Evolutionary conservation across 2,888 invertebrate species (phyloP).

Genomic region (Phragmatobia fuliginosa): DNA sequence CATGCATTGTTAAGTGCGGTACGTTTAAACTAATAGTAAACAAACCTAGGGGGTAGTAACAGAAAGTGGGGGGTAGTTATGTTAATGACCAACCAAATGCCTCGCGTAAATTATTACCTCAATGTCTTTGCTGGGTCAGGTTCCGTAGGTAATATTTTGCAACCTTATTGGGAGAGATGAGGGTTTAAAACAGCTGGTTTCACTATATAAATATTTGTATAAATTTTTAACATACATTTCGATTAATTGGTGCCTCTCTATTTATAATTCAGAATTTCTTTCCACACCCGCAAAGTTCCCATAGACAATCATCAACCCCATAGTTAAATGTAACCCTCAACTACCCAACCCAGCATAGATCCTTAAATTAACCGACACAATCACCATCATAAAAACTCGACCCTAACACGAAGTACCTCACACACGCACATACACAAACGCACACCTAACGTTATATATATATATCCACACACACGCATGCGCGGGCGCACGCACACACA

Average conservation of each 20-base stretch:
- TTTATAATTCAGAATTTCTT: no score
- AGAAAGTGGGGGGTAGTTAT: slow-evolving; percentile 3
- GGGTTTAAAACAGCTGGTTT: no score
- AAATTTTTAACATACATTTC: no score
- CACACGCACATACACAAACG: slow-evolving; percentile 28
- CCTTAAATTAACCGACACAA: slow-evolving; percentile 11
- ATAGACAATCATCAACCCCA: background rate
- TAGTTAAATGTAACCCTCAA: background rate
- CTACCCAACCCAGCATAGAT: slow-evolving; percentile 18
- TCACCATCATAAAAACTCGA: slow-evolving; percentile 9
- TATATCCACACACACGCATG: slow-evolving; percentile 18
- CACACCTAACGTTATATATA: slow-evolving; percentile 19
- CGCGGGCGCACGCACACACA: slow-evolving; percentile 24
- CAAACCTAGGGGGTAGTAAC: background rate
- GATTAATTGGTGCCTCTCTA: no score
- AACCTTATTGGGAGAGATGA: background rate
- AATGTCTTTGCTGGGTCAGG: slow-evolving; percentile 3
- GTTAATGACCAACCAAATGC: slow-evolving; percentile 36
- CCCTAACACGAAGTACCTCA: slow-evolving; percentile 21
- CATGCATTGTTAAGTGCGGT: slow-evolving; percentile 29
- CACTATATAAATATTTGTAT: no score
- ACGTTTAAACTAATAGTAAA: slow-evolving; percentile 8
- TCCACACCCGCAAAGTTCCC: background rate
- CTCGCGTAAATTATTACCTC: slow-evolving; percentile 17
- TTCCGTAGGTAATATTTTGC: background rate